Conservation (phyloP, 1,140 invertebrate genomes). For the Heliothis subflexa region DNA sequence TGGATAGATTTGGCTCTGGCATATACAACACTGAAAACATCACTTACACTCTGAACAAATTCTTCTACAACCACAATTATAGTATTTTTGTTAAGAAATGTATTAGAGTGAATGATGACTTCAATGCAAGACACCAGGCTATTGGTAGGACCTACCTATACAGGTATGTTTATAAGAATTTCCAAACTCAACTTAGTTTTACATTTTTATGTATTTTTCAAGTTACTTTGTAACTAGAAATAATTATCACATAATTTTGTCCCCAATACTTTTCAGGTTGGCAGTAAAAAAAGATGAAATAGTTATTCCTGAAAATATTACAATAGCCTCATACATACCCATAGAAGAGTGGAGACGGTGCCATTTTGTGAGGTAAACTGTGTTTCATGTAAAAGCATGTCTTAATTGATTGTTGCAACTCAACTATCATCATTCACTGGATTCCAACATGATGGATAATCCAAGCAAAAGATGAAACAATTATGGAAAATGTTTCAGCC, state of each 20-base stretch:
- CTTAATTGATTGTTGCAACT: too few relatives aligned
- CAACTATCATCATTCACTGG: too few relatives aligned
- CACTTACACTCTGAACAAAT: slow-evolving; percentile 86
- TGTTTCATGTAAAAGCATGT: too few relatives aligned
- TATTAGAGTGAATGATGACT: slow-evolving; percentile 86
- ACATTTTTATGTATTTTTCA: not conserved
- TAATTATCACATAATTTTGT: not conserved
- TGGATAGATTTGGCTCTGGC: slow-evolving; percentile 79
- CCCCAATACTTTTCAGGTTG: slow-evolving; percentile 64
- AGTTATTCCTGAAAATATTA: slow-evolving; percentile 56
- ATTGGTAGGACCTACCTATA: slow-evolving; percentile 90
- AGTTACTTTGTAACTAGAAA: not conserved
- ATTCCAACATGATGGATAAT: too few relatives aligned
- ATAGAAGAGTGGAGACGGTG: slow-evolving; percentile 86
- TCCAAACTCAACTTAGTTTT: too few relatives aligned
- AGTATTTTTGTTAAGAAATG: slow-evolving; percentile 87
- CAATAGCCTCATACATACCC: slow-evolving; percentile 74
- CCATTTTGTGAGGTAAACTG: slow-evolving; percentile 80
- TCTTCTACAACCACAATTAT: slow-evolving; percentile 85
- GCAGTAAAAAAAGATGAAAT: slow-evolving; percentile 75
- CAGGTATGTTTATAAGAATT: slow-evolving; percentile 78
- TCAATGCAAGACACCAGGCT: slow-evolving; percentile 88
- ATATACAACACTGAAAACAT: slow-evolving; percentile 84
- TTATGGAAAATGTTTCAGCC: too few relatives aligned
- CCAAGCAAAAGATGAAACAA: too few relatives aligned